phyloP scores from a whole-genome alignment of 2,888 invertebrate species.

The Amiota communis region DNA sequence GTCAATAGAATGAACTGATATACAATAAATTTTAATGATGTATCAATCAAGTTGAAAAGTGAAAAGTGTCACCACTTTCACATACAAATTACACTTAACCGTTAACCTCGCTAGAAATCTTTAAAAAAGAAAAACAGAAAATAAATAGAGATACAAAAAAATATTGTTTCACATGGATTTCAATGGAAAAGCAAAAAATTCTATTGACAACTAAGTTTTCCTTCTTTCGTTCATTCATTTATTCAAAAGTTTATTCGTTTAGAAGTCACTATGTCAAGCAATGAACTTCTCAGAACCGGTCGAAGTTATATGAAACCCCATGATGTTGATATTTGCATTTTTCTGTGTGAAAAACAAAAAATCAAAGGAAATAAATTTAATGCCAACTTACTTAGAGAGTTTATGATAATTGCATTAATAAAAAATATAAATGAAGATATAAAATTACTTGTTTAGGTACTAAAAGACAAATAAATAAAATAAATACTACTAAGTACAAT shows the following conservation, averaged over 20 bases:
- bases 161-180: background rate
- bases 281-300: slow-evolving; percentile 15
- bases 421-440: background rate
- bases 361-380: too few relatives aligned
- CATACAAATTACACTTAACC: slow-evolving; percentile 15
- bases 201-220: slow-evolving; percentile 2
- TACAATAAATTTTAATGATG: too few relatives aligned
- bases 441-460: background rate
- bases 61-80: slow-evolving; percentile 16
- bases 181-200: background rate
- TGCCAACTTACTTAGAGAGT: background rate
- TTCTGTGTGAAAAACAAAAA: too few relatives aligned
- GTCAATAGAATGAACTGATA: too few relatives aligned
- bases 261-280: slow-evolving; percentile 17
- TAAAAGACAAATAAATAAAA: background rate
- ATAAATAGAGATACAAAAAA: background rate
- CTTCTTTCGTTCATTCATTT: background rate
- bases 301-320: background rate
- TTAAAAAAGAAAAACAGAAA: background rate
- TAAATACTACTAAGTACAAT: background rate
- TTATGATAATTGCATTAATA: background rate
- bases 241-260: background rate
- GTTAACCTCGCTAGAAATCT: background rate
- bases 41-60: slow-evolving; percentile 15
- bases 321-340: too few relatives aligned